Conservation (phyloP, 2,113 vertebrate species). For the Phrynosoma blainvillii region DNA sequence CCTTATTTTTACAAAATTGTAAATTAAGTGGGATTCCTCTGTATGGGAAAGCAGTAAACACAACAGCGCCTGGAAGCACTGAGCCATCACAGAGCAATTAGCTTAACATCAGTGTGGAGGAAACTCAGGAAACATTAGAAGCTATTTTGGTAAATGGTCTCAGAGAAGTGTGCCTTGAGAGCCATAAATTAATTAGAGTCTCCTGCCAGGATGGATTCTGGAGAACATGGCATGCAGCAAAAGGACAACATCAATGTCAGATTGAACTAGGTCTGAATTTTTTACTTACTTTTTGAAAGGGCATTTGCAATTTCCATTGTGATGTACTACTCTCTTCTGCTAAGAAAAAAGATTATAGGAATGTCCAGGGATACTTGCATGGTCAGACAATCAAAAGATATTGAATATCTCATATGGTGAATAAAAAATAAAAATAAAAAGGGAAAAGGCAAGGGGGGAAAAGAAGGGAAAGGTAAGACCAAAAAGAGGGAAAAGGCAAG, state of each 20-base stretch:
- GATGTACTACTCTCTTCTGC: slow-evolving; percentile 49
- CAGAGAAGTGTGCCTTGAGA: slow-evolving; percentile 28
- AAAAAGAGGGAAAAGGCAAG: too few relatives aligned
- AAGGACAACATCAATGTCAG: slow-evolving; percentile 26
- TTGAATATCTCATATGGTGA: neutral
- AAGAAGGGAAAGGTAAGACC: neutral
- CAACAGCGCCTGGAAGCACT: slow-evolving; percentile 1
- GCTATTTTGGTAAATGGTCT: slow-evolving; percentile 13
- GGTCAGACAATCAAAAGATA: neutral
- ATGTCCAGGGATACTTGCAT: neutral
- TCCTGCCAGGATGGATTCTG: neutral
- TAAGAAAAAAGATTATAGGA: neutral
- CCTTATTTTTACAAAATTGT: neutral
- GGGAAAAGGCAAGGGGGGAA: too few relatives aligned
- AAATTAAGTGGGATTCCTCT: neutral
- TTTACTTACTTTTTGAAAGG: slow-evolving; percentile 10
- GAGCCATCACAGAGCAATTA: slow-evolving; percentile 34
- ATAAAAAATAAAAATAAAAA: neutral
- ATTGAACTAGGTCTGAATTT: slow-evolving; percentile 1
- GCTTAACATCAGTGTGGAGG: neutral
- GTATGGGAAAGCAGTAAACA: slow-evolving; percentile 12
- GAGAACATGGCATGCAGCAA: neutral
- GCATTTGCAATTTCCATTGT: slow-evolving; percentile 56
- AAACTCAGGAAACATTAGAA: neutral
- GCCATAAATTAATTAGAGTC: neutral